Conservation (phyloP, 1,140 invertebrate genomes). For the Caenorhabditis latens region DNA sequence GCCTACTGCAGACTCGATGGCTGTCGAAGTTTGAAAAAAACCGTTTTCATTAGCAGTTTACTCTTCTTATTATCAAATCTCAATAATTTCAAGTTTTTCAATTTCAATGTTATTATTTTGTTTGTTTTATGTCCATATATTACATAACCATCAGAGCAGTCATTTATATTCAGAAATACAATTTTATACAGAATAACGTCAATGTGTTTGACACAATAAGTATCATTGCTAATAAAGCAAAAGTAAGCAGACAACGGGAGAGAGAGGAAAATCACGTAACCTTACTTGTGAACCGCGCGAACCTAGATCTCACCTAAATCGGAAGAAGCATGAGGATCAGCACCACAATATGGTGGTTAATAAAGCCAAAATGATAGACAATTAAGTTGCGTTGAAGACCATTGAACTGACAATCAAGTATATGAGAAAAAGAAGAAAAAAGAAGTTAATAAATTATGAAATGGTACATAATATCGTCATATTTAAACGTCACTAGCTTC, state of each 20-base stretch:
- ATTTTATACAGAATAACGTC: background rate
- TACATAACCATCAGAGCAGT: background rate
- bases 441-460: slow-evolving; percentile 45
- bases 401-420: slow-evolving; percentile 7
- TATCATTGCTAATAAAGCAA: background rate
- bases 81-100: too few relatives aligned
- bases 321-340: slow-evolving; percentile 6
- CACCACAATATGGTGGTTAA: background rate
- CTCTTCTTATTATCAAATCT: too few relatives aligned
- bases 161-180: slow-evolving; percentile 19
- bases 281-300: slow-evolving; percentile 44
- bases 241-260: background rate
- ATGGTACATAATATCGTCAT: background rate
- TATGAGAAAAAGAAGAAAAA: background rate
- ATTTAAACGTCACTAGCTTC: slow-evolving; percentile 28
- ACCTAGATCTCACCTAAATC: slow-evolving; percentile 36
- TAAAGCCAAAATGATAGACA: background rate
- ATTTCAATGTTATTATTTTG: too few relatives aligned
- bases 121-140: too few relatives aligned
- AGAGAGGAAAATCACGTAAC: slow-evolving; percentile 10
- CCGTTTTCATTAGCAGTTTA: too few relatives aligned
- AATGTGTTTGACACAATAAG: background rate
- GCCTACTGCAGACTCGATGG: too few relatives aligned
- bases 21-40: too few relatives aligned
- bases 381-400: slow-evolving; percentile 10